Conservation (phyloP, 2,113 vertebrate genomes). For the Leptobrachium leishanense region DNA sequence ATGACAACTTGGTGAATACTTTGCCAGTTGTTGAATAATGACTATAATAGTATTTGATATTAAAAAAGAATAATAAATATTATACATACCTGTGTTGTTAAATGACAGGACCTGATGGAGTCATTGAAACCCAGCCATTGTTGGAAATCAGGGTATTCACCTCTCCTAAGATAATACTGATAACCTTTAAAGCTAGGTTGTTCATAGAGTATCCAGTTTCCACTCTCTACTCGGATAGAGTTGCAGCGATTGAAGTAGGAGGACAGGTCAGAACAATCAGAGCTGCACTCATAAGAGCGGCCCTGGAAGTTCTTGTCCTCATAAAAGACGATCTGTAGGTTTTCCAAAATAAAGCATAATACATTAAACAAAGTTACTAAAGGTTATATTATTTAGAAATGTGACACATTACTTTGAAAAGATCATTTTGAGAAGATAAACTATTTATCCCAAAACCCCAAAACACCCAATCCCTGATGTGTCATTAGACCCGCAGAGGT, state of each 20-base stretch:
- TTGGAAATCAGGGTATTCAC: constrained; percentile 22
- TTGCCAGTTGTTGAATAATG: no score
- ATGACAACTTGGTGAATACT: no score
- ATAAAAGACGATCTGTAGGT: constrained; percentile 81
- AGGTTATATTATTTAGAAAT: no score
- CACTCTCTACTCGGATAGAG: constrained; percentile 84
- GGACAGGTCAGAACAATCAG: constrained; percentile 84
- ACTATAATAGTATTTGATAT: no score
- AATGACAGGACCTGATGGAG: constrained; percentile 68
- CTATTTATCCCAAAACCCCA: no score
- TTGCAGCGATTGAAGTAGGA: constrained; percentile 68
- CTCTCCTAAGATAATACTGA: constrained; percentile 10
- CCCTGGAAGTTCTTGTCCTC: constrained; percentile 92
- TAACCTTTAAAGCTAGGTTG: constrained; percentile 48
- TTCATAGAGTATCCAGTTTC: constrained; percentile 88
- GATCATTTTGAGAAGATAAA: no score
- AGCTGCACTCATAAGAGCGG: constrained; percentile 81
- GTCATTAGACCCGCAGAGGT: no score
- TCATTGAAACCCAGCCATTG: constrained; percentile 26
- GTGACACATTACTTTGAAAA: no score
- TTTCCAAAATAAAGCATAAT: background rate
- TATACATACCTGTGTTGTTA: constrained; percentile 66
- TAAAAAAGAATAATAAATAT: no score
- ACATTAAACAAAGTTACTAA: no score
- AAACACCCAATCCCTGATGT: no score